Percentiles rank a stretch among this genome's conserved stretches.
phyloP scores from a whole-genome alignment of 2,797 vertebrate genomes.

The Crenichthys baileyi region DNA sequence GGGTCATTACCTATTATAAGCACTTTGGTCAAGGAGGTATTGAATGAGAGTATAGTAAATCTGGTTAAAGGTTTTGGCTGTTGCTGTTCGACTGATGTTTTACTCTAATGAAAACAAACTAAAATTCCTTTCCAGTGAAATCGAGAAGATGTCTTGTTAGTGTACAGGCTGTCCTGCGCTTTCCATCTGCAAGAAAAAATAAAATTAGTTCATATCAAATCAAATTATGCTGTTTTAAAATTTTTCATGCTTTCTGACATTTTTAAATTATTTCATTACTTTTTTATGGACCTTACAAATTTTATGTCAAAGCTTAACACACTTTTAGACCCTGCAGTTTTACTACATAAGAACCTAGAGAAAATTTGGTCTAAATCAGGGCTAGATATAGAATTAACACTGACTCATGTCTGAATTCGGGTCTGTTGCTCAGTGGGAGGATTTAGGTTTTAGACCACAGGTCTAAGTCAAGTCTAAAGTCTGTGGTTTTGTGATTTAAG shows the following conservation, averaged over 20 bases:
- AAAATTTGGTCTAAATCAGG: not conserved
- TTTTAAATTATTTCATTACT: not conserved
- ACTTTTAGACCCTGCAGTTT: not conserved
- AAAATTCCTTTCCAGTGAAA: too few species aligned
- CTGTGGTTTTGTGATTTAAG: not conserved
- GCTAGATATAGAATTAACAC: not conserved
- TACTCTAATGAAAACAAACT: too few species aligned
- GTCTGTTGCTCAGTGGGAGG: not conserved
- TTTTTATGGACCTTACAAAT: not conserved
- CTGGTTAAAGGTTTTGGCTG: too few species aligned
- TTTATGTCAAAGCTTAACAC: not conserved
- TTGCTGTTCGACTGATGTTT: too few species aligned
- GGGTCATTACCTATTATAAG: too few species aligned
- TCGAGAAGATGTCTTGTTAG: too few species aligned
- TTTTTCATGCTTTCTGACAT: not conserved
- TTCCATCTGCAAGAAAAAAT: not conserved
- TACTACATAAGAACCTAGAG: too few species aligned
- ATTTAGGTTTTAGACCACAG: not conserved
- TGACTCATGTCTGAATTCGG: not conserved
- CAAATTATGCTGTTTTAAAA: not conserved
- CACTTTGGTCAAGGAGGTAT: too few species aligned
- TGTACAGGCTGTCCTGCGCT: too few species aligned
- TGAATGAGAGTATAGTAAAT: too few species aligned
- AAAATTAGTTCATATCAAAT: not conserved
- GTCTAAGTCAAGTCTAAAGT: not conserved